Base-by-base conservation (phyloP, 2,888 invertebrate species). In the Euzetes globulus region DNA sequence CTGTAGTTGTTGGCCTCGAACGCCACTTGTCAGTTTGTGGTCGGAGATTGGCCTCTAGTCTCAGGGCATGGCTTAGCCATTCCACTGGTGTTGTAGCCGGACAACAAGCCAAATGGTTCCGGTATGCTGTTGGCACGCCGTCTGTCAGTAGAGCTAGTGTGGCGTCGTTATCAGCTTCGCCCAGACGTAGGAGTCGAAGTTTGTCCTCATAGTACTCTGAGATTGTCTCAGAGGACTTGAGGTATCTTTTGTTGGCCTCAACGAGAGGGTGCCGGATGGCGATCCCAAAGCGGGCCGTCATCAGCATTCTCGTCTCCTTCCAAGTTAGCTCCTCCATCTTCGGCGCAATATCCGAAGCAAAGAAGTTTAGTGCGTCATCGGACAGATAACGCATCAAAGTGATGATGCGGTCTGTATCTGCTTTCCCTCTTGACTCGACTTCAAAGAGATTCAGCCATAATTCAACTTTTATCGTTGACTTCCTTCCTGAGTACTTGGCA, bases 281-380 rank as follows among this genome's bases (percentile, higher is more conserved):
- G 1, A 17, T 33, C 3, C 72, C 72, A n/a, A 72, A 72, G 33
- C 72, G 72, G 5, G 33, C 37, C 9, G 17, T 72, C 22, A 72
- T n/a, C 9, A 6, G 22, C 1, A 6, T 4, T 25, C 47, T 52
- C 3, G 15, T 27, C 1, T 55, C 55, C 15, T 25, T 7, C 72
- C 72, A 72, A 1, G 52, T 11, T 2, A 60, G 27, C 1, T 27
- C 5, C 1, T 72, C 52, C 19, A 72, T 72, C 13, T 11, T 15
- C 3, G 72, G 72, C 3, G 27, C 25, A 52, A 72, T 50, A 52
- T 72, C 72, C 4, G 45, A n/a, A 3, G 52, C 72, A 22, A 55
- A 72, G 50, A 19, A 72, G 25, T 72, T 52, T 5, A 72, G 22
- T n/a, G 72, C 72, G 25, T 47, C 72, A 13, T 50, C 72, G 6